Base-by-base conservation (phyloP, 2,888 invertebrate species). In the Lomographa bimaculata region DNA sequence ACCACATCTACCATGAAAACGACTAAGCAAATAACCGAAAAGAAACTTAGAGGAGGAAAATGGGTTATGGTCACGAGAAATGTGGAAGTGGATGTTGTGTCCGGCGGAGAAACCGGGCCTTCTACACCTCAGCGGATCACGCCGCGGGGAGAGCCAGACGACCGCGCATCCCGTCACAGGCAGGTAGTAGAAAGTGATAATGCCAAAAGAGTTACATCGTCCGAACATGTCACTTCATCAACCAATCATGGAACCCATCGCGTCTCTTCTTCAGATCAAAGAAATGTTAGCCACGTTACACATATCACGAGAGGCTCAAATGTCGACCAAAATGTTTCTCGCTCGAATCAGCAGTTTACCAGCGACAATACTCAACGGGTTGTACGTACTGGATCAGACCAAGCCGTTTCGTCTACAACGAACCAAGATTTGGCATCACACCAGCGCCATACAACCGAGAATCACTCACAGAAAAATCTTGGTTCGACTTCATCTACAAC, bases 71-170 rank as follows among this genome's bases (percentile, higher is more conserved):
- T 91, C 42, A 91, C 89, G 35, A 79, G 91, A 52, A 90, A 94
- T 59, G 91, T 92, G 74, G 93, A 94, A 73, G 94, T 94, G 0
- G 92, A 92, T 41, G 91, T 94, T 35, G 41, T 46, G 19, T 49
- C 51, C 28, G 66, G 64, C 24, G 66, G 64, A 14, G 64, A 75
- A 27, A 53, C 53, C 5, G 63, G 54, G 26, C 63, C 52, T 41
- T 34, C 49, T 4, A 35, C 35, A 10, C 41, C 54, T 3, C 54
- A 46, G 23, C 44, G 28, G 8, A 9, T 21, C 1, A 6, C 46
- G 11, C 36, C 43, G 16, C 34, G 53, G 17, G 52, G 55, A 50
- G 57, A 55, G n/a, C 41, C 49, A 21, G 62, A 61, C 21, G 59
- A 64, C 18, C 57, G 50, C 14, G 38, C 49, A 7, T 49, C 43